Evolutionary conservation across 2,888 invertebrate species (phyloP).

Genomic region (Eutolmus rufibarbis): DNA sequence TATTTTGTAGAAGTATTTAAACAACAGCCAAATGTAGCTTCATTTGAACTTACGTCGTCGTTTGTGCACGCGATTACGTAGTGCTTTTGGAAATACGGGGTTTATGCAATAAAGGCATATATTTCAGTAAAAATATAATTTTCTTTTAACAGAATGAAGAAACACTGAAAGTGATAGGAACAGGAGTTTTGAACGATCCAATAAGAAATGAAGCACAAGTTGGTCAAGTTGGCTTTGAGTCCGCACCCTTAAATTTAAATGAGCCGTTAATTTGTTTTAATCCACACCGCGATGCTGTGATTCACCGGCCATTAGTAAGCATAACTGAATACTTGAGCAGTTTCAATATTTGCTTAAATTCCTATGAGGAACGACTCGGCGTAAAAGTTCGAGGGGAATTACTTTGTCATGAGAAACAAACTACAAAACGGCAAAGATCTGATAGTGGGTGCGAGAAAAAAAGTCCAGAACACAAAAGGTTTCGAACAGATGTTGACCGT

Average conservation of each 20-base stretch:
- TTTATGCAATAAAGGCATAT: too few relatives aligned
- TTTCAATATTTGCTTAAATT: constrained; percentile 78
- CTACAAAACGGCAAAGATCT: constrained; percentile 65
- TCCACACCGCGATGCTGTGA: constrained; percentile 69
- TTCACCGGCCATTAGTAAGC: constrained; percentile 76
- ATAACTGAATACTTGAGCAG: constrained; percentile 80
- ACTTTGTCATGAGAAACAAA: constrained; percentile 54
- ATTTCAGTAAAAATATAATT: background rate
- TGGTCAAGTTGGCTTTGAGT: background rate
- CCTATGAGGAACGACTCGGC: constrained; percentile 77
- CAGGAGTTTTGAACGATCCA: background rate
- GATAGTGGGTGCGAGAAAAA: constrained; percentile 69
- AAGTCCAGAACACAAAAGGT: constrained; percentile 64
- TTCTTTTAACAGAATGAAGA: constrained; percentile 17
- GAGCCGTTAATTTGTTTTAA: constrained; percentile 60
- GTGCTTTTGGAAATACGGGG: too few relatives aligned
- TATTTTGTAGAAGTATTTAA: too few relatives aligned
- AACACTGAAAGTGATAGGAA: constrained; percentile 21
- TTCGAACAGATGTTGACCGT: background rate
- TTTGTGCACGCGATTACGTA: too few relatives aligned
- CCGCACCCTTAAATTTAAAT: constrained; percentile 1
- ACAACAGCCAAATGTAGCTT: too few relatives aligned
- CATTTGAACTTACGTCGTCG: too few relatives aligned
- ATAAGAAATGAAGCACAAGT: background rate
- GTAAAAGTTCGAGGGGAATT: constrained; percentile 65